These are phyloP conservation scores for Sturnus vulgaris DNA, from an alignment of 2,113 vertebrate genomes.

Conservation along the genomic window DNA sequence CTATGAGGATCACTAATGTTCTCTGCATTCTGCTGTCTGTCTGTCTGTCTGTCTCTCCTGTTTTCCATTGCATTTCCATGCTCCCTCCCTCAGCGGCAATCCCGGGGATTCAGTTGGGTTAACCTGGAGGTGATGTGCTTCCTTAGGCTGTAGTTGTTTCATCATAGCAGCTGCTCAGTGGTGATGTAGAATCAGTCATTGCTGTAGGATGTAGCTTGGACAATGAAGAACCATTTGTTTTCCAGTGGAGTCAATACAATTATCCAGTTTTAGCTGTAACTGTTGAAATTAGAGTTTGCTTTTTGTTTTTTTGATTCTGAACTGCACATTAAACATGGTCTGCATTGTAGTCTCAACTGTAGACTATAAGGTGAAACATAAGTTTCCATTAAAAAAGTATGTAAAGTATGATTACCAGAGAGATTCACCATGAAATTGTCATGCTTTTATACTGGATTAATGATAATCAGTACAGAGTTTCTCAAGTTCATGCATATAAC, in stretches of 20 bases:
- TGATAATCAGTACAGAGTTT: not conserved
- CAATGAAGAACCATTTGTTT: not conserved
- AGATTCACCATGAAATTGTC: not conserved
- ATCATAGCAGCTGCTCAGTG: not conserved
- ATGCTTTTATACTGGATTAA: not conserved
- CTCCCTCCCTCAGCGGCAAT: slow-evolving; percentile 1
- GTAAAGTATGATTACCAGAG: not conserved
- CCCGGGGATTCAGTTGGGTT: slow-evolving; percentile 54
- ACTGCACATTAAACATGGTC: not conserved
- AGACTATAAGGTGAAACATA: not conserved
- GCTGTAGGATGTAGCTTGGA: not conserved
- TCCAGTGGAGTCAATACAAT: not conserved
- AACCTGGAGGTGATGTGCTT: slow-evolving; percentile 54
- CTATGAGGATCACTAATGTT: not conserved
- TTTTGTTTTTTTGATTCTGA: not conserved
- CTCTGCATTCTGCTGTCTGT: not conserved
- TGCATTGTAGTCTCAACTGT: not conserved
- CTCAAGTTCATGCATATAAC: not conserved
- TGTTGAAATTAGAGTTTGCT: not conserved
- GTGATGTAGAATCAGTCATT: not conserved
- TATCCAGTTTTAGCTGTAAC: not conserved
- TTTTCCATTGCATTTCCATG: not conserved
- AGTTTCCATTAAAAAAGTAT: not conserved
- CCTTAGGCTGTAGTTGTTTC: not conserved
- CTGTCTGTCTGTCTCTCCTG: not conserved